Percentiles rank a stretch among this genome's conserved stretches.
phyloP scores from a whole-genome alignment of 2,888 invertebrate genomes.

The Erebia epiphron region DNA sequence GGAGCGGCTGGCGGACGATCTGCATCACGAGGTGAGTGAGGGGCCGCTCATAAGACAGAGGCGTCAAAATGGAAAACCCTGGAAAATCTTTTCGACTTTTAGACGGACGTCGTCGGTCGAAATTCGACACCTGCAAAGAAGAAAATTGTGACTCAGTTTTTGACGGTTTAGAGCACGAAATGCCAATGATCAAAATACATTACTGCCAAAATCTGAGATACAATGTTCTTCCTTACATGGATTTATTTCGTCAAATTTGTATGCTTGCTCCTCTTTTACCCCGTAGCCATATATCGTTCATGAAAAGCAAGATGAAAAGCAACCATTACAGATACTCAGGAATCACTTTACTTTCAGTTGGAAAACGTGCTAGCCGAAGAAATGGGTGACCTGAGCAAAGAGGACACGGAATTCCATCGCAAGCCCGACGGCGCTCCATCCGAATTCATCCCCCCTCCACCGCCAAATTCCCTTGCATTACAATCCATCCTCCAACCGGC shows the following conservation, averaged over 20 bases:
- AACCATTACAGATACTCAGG: background rate
- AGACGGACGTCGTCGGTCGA: too few species aligned
- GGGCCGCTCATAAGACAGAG: background rate
- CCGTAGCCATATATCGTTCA: too few species aligned
- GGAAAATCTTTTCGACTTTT: background rate
- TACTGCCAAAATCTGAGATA: too few species aligned
- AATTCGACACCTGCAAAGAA: too few species aligned
- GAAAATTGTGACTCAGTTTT: too few species aligned
- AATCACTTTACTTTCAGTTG: slow-evolving; percentile 52
- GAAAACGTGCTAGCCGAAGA: slow-evolving; percentile 74
- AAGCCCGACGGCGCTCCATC: slow-evolving; percentile 77
- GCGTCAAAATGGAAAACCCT: background rate
- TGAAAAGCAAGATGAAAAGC: too few species aligned
- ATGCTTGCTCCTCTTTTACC: too few species aligned
- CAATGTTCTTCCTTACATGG: too few species aligned
- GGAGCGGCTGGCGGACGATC: slow-evolving; percentile 91
- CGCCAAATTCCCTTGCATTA: slow-evolving; percentile 60
- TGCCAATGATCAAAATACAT: too few species aligned
- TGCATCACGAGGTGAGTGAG: slow-evolving; percentile 88
- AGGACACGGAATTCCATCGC: slow-evolving; percentile 66
- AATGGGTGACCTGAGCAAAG: slow-evolving; percentile 70
- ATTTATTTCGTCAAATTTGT: too few species aligned
- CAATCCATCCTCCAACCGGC: slow-evolving; percentile 57
- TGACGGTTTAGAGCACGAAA: too few species aligned
- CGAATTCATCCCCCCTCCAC: slow-evolving; percentile 68